Evolutionary conservation across 2,113 vertebrate genomes (phyloP), one percentile per base, ranked within the genome.

Genomic region (Microtus ochrogaster): DNA sequence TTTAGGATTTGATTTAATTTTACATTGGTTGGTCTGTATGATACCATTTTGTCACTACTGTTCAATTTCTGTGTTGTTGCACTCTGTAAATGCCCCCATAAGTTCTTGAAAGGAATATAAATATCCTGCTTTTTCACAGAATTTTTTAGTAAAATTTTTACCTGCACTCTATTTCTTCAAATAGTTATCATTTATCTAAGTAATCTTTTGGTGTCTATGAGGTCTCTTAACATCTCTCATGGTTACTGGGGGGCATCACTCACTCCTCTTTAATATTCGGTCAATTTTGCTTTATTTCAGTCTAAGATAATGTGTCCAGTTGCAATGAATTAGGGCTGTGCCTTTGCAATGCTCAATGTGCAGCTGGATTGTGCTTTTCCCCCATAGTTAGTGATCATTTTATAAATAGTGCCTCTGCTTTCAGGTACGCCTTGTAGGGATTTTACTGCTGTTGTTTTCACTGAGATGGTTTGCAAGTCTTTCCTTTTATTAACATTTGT

Each of bases 401-500:
- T 39, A 66, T 4, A 78, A 58, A 91, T 44, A 39, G 12, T 39
- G 21, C 22, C 39, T 55, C 49, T 90, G 52, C n/a, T 82, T 81
- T 91, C 44, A 74, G 2, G 11, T 87, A 91, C 49, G 3, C 61
- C 88, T 83, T 44, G 33, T 4, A 26, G 24, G 28, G 22, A 14
- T 28, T 26, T 63, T 24, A 61, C 7, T 39, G 81, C 14, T 28
- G 24, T 41, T 61, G 36, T 9, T 7, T 81, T 4, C 8, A 19
- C 14, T 24, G 7, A 58, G 24, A n/a, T 78, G 52, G 68, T 63
- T 39, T 39, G 11, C 14, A 61, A 76, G 63, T 3, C 36, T 90
- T 92, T 52, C 11, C 47, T 87, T 61, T 96, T 44, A 61, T 74
- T 91, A 76, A 68, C 47, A 28, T 82, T 88, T 91, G 36, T 52